Evolutionary conservation across 2,888 invertebrate genomes (phyloP), one percentile per base, ranked within the genome.

Genomic region (Tetanocera ferruginea): DNA sequence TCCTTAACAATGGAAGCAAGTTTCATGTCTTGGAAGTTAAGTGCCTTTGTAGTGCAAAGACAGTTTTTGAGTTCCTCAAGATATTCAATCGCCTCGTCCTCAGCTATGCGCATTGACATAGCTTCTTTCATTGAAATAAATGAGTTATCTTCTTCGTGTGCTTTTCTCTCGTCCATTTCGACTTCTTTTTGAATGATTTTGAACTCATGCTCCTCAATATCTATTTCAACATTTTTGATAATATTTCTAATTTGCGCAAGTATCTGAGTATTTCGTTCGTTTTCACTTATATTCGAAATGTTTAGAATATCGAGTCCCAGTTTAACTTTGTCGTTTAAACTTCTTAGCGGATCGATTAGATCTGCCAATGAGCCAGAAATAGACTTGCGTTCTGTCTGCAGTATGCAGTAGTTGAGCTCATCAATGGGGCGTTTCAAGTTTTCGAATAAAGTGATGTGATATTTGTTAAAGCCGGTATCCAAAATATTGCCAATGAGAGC

Each of bases 401-500:
- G 85, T 34, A 91, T 85, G 72, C 90, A 90, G 77, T 90, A 90
- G 80, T 91, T 90, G 0, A 91, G 82, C 80, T 90, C 90, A 82
- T 92, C 91, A 9, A 92, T 86, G 0, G 92, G 92, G 60, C 90
- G 90, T 49, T 91, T 90, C 0, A 92, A 83, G 81, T 89, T 91
- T 79, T 92, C 91, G 17, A 92, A 84, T 8, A 91, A 88, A 6
- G 89, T 88, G 5, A 92, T 83, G 64, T 89, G 88, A 76, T 88
- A 87, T 34, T 87, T 87, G 31, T 87, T 86, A 2, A 90, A 84
- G 9, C 88, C 85, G 25, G 84, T 85, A 81, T 92, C 92, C 76
- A 93, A 90, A 5, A 92, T 91, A 80, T 91, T 91, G 85, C 92
- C 92, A 76, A 93, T 89, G 11, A 92, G 87, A 81, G 91, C 91